A percentile compares a stretch with the other conserved stretches of the same genome.
Evolutionary conservation across 2,888 invertebrate species (phyloP).

Genomic region (Acheta domesticus): DNA sequence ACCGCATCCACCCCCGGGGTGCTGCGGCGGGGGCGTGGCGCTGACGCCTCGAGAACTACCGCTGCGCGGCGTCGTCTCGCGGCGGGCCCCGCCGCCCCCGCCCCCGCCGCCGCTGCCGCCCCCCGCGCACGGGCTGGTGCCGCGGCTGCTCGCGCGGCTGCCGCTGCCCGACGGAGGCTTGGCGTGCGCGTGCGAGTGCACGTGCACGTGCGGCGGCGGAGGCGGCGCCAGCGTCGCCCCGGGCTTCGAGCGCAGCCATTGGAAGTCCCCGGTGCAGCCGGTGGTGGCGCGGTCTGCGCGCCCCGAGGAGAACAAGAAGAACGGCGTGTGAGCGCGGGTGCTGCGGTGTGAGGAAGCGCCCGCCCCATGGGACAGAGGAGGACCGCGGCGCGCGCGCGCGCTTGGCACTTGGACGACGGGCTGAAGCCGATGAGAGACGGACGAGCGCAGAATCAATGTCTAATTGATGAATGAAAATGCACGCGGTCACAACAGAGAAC

Average conservation of each 20-base stretch:
- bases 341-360: no score
- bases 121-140: conserved; percentile 38
- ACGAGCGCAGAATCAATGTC: no score
- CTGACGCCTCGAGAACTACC: not conserved
- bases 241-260: conserved; percentile 55
- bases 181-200: not conserved
- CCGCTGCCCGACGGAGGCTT: not conserved
- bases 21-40: conserved; percentile 18
- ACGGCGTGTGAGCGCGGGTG: no score
- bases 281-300: conserved; percentile 55
- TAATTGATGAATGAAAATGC: no score
- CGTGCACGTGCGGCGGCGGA: conserved; percentile 18
- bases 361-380: no score
- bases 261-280: conserved; percentile 64
- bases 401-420: no score
- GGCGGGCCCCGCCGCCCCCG: not conserved
- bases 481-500: no score
- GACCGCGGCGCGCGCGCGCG: no score
- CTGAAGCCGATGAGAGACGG: no score
- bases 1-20: not conserved
- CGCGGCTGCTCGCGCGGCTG: conserved; percentile 41
- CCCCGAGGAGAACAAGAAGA: no score
- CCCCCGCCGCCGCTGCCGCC: conserved; percentile 19
- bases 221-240: conserved; percentile 39
- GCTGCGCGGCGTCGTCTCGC: not conserved